These are phyloP conservation scores for Eupithecia dodoneata DNA, from an alignment of 2,888 invertebrate species.

Conservation along the genomic window DNA sequence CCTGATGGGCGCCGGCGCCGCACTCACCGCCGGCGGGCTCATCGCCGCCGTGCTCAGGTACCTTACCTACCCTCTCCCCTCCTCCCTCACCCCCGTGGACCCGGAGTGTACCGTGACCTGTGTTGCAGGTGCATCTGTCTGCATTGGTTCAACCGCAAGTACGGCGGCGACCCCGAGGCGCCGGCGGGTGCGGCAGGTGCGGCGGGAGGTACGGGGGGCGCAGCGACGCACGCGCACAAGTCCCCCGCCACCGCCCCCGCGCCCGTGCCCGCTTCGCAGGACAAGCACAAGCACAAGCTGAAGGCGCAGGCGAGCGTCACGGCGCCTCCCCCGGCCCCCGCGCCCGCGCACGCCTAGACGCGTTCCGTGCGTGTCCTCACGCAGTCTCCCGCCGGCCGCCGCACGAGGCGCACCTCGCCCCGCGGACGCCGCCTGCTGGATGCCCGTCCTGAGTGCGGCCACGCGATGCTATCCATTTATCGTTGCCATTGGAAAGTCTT, in stretches of 20 bases:
- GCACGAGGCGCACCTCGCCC: too few species aligned
- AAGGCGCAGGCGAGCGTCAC: constrained; percentile 75
- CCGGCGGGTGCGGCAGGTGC: constrained; percentile 60
- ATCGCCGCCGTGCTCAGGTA: constrained; percentile 86
- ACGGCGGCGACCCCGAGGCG: constrained; percentile 72
- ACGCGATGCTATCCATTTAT: too few species aligned
- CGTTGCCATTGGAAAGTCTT: too few species aligned
- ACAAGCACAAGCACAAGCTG: constrained; percentile 61
- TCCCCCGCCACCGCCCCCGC: constrained; percentile 20
- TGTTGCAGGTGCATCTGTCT: constrained; percentile 85
- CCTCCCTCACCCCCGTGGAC: background rate
- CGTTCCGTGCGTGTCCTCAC: background rate
- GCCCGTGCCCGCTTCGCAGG: background rate
- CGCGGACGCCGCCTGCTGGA: too few species aligned
- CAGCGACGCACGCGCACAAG: constrained; percentile 48
- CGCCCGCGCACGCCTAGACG: constrained; percentile 5
- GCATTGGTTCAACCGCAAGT: constrained; percentile 84
- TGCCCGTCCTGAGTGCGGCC: too few species aligned
- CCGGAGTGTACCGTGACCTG: constrained; percentile 54
- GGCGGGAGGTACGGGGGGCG: constrained; percentile 46
- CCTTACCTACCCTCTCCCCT: background rate
- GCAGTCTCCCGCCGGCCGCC: background rate
- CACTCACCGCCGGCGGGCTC: constrained; percentile 86
- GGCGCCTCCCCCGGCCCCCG: constrained; percentile 72
- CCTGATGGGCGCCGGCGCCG: constrained; percentile 87